Evolutionary conservation across 2,113 vertebrate genomes (phyloP).

Genomic region (Tachycineta bicolor): DNA sequence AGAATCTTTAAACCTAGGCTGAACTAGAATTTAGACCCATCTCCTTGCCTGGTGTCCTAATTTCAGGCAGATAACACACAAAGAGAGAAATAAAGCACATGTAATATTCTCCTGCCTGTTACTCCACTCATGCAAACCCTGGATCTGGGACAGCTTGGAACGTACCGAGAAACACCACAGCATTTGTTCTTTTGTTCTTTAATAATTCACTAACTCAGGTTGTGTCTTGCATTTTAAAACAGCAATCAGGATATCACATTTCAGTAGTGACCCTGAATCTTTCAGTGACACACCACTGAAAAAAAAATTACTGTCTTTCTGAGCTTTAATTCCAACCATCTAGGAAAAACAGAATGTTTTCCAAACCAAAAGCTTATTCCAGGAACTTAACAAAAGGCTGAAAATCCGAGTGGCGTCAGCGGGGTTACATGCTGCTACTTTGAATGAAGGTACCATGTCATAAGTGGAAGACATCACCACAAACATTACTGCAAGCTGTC

Average conservation of each 20-base stretch:
- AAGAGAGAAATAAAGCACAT: neutral
- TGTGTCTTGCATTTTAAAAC: neutral
- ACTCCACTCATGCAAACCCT: neutral
- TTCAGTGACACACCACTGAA: neutral
- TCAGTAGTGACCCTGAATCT: neutral
- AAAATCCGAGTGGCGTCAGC: neutral
- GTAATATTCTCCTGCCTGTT: neutral
- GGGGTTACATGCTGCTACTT: neutral
- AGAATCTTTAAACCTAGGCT: neutral
- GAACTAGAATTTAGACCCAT: neutral
- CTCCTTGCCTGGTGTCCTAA: neutral
- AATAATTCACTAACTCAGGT: neutral
- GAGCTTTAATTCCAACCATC: neutral
- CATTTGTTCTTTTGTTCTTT: neutral
- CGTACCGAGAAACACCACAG: rapidly evolving
- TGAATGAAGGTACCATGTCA: neutral
- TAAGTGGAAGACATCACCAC: neutral
- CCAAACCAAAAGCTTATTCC: neutral
- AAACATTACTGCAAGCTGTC: neutral
- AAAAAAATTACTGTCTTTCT: neutral
- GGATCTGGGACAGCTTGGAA: neutral
- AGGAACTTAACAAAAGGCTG: neutral
- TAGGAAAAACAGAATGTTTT: neutral
- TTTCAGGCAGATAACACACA: neutral
- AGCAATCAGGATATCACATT: neutral